Conservation (phyloP, 2,888 invertebrate genomes). For the Tuta absoluta region DNA sequence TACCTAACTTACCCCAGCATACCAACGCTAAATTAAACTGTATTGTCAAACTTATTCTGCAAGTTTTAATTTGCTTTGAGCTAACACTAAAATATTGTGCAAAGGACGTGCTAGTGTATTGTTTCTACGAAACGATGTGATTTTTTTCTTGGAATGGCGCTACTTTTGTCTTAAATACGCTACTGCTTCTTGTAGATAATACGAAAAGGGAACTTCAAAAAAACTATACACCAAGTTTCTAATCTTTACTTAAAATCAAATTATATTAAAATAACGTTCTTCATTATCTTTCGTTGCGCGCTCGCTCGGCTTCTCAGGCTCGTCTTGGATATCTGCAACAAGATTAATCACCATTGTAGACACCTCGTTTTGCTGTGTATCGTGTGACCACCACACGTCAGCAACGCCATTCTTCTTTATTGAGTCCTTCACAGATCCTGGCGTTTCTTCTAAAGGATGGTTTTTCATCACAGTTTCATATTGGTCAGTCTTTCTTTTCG, state of each 20-base stretch:
- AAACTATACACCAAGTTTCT: too few relatives aligned
- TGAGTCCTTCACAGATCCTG: slow-evolving; percentile 39
- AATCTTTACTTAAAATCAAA: background rate
- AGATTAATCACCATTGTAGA: background rate
- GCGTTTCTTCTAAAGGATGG: slow-evolving; percentile 37
- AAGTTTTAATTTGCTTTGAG: too few relatives aligned
- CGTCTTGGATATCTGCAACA: background rate
- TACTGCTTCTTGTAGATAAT: too few relatives aligned
- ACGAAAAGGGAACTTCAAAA: background rate
- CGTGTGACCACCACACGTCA: slow-evolving; percentile 33
- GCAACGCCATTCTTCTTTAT: slow-evolving; percentile 29
- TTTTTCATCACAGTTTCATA: slow-evolving; percentile 41
- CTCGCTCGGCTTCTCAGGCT: background rate
- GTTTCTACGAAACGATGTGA: too few relatives aligned
- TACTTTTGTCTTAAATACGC: too few relatives aligned
- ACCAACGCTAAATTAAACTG: too few relatives aligned
- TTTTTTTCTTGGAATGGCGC: too few relatives aligned
- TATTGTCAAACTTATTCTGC: too few relatives aligned
- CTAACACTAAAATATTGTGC: too few relatives aligned
- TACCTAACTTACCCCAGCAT: too few relatives aligned
- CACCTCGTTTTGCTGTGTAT: background rate
- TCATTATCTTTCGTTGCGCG: too few relatives aligned
- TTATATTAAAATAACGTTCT: background rate
- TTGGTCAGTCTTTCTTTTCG: slow-evolving; percentile 41
- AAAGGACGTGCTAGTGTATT: too few relatives aligned